These are phyloP conservation scores for Phymastichus coffea DNA, from an alignment of 1,140 invertebrate species.

Conservation along the genomic window DNA sequence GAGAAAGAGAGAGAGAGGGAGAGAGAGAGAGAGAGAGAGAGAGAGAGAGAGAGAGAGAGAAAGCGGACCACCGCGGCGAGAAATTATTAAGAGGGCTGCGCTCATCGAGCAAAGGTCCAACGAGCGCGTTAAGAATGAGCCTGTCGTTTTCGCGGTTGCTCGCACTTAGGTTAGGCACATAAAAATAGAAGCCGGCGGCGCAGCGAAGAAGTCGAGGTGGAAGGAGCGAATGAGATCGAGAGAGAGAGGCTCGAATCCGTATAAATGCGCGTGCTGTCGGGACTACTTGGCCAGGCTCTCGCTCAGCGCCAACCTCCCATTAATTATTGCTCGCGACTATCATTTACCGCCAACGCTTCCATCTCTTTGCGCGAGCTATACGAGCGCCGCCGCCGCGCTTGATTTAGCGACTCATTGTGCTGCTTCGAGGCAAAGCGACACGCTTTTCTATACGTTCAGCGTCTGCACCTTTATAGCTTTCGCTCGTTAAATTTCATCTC, in stretches of 20 bases:
- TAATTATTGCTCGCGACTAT: constrained; percentile 48
- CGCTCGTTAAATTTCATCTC: no score
- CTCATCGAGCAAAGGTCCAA: not conserved
- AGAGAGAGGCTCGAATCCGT: constrained; percentile 25
- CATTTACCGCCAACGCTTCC: constrained; percentile 32
- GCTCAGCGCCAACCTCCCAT: constrained; percentile 46
- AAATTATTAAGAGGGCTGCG: constrained; percentile 32
- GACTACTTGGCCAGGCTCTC: constrained; percentile 36
- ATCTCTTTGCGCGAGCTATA: not conserved
- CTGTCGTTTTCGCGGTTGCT: constrained; percentile 36
- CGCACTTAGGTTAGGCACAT: constrained; percentile 33
- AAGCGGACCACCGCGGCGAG: constrained; percentile 37
- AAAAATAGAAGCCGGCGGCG: constrained; percentile 1
- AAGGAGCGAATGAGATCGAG: constrained; percentile 22
- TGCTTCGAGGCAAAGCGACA: no score
- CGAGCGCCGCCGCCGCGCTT: no score
- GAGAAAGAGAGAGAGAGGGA: no score
- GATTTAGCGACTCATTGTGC: no score
- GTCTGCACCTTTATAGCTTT: no score
- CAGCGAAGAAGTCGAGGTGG: constrained; percentile 22
- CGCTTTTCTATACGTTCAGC: no score
- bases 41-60: no score
- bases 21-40: no score
- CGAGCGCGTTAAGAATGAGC: constrained; percentile 42
- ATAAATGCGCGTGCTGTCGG: constrained; percentile 40